Conservation (phyloP, 1,140 invertebrate genomes). For the Megalopta genalis region DNA sequence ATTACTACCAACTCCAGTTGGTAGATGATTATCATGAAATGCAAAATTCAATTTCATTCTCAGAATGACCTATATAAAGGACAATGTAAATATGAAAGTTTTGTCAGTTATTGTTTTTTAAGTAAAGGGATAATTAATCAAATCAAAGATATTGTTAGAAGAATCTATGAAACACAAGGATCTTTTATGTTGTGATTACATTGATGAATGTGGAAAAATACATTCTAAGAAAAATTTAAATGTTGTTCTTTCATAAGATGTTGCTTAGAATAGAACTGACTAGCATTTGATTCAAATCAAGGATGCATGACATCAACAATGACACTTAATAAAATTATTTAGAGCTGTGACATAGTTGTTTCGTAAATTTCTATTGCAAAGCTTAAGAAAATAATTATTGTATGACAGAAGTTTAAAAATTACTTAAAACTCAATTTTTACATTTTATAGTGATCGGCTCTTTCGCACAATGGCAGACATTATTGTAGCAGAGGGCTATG, state of each 20-base stretch:
- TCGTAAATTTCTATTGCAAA: slow-evolving; percentile 10
- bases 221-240: not conserved
- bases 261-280: slow-evolving; percentile 5
- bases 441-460: slow-evolving; percentile 89
- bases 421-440: slow-evolving; percentile 9
- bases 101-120: not conserved
- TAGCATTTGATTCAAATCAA: not conserved
- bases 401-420: not conserved
- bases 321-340: slow-evolving; percentile 10
- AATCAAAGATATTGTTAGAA: too few species aligned
- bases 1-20: not conserved
- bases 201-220: too few species aligned
- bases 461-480: slow-evolving; percentile 96
- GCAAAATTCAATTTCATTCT: not conserved
- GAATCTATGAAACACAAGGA: too few species aligned
- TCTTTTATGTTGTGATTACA: too few species aligned
- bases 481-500: slow-evolving; percentile 93
- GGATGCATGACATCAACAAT: not conserved
- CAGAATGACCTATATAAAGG: not conserved
- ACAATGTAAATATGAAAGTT: not conserved
- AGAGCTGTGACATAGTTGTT: slow-evolving; percentile 11
- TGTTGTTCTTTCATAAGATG: not conserved
- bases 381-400: not conserved
- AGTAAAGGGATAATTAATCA: not conserved
- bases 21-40: not conserved